Evolutionary conservation across 2,113 vertebrate species (phyloP).

Genomic region (Columba janthina): DNA sequence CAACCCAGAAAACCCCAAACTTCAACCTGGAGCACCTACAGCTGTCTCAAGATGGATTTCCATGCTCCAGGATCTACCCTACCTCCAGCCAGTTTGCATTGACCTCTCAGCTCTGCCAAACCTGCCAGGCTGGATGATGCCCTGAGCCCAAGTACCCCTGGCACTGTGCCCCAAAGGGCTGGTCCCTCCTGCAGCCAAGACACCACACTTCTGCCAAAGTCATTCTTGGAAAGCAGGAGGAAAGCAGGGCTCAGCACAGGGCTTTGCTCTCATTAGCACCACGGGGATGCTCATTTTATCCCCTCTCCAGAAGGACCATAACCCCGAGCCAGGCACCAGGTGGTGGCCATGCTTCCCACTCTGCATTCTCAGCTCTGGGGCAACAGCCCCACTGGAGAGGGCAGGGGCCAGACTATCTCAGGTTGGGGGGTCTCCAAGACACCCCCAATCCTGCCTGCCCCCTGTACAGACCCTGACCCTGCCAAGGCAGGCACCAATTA

Average conservation of each 20-base stretch:
- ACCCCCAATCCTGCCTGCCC: neutral
- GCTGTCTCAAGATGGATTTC: neutral
- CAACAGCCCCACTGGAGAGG: neutral
- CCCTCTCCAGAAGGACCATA: accelerated
- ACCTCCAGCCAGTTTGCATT: neutral
- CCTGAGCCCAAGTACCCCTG: neutral
- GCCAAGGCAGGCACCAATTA: neutral
- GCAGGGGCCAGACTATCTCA: neutral
- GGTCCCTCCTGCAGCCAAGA: neutral
- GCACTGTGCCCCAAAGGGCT: accelerated
- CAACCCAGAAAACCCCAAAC: neutral
- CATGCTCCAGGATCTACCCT: accelerated
- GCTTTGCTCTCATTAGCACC: accelerated
- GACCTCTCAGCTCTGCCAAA: neutral
- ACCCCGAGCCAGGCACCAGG: neutral
- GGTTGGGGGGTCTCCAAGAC: neutral
- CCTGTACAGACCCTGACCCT: accelerated
- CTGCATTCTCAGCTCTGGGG: neutral
- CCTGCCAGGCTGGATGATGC: neutral
- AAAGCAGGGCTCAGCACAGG: neutral
- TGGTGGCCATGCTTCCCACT: neutral
- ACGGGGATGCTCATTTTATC: accelerated
- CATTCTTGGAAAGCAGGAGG: constrained; percentile 24
- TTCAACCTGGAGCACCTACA: neutral
- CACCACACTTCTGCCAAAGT: accelerated